Base-by-base conservation (phyloP, 2,888 invertebrate genomes). In the Cynaeus angustus region DNA sequence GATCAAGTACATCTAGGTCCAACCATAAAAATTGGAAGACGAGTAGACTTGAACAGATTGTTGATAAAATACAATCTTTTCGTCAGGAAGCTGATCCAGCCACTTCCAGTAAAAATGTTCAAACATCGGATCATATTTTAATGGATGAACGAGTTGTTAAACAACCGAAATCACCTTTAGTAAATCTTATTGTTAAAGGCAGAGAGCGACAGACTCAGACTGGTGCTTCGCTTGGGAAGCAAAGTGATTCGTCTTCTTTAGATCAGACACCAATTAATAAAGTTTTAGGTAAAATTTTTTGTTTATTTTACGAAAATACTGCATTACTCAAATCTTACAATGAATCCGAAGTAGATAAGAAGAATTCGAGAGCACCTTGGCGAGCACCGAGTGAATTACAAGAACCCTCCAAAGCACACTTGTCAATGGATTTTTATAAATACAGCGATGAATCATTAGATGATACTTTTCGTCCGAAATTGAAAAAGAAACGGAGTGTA, bases 401-500 rank as follows among this genome's bases (percentile, higher is more conserved):
- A 41, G n/a, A 37, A n/a, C 37, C 21, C 21, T 3, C 2, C 4
- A 4, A 4, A 21, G 21, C 21, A 21, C 33, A 33, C 9, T 7
- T 33, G 6, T 6, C 33, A 33, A 4, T 33, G 7, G 6, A 6
- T 41, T 41, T n/a, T 41, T 41, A 12, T 33, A 7, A 2, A 1
- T 33, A 2, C 33, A 6, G 33, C n/a, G 48, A 16, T 9, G 48
- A 48, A 16, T 4, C 48, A 9, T 26, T 48, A 8, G 16, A 48
- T 16, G 48, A 48, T 9, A 48, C 48, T 16, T 48, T 48, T 16
- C 13, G n/a, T 1, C 48, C 48, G 16, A 48, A 48, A 16, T 4
- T 9, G 13, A n/a, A 9, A 13, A 48, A 16, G n/a, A 21, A 21
- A 8, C 14, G 13, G 16, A 48, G 13, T 2, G 48, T 48, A 10